Conservation (phyloP, 1,140 invertebrate species). For the Caenorhabditis tropicalis region DNA sequence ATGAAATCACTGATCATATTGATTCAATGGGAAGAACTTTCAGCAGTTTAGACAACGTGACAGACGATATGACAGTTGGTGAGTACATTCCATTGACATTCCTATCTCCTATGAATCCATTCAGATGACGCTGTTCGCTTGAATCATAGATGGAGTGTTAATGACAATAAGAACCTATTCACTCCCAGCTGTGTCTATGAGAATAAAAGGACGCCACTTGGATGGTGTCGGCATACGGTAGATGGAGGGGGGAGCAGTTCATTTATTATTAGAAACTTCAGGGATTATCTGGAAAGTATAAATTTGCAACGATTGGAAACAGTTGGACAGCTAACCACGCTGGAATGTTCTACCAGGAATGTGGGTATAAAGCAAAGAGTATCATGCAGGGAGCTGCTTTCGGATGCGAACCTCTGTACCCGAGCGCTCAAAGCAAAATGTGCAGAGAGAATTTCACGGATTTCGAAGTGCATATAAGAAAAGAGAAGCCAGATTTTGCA, state of each 20-base stretch:
- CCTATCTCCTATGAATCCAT: background rate
- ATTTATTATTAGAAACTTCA: background rate
- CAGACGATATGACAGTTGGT: background rate
- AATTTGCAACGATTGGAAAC: background rate
- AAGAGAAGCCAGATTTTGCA: background rate
- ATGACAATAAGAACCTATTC: background rate
- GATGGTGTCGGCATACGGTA: background rate
- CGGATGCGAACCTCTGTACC: background rate
- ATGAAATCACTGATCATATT: background rate
- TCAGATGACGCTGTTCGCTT: background rate
- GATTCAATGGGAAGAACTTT: background rate
- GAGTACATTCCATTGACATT: background rate
- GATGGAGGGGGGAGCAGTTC: background rate
- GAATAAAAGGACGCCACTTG: background rate
- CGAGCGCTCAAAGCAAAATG: background rate
- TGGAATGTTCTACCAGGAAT: background rate
- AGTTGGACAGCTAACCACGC: slow-evolving; percentile 3
- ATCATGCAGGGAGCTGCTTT: background rate
- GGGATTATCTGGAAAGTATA: background rate
- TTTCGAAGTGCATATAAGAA: background rate
- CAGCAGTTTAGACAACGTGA: background rate
- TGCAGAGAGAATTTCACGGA: background rate
- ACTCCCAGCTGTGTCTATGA: background rate
- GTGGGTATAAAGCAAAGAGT: background rate
- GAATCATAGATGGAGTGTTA: background rate